Percentiles rank a stretch among this genome's conserved stretches.
phyloP scores from a whole-genome alignment of 2,888 invertebrate genomes.

The Orthonychiurus folsomi region DNA sequence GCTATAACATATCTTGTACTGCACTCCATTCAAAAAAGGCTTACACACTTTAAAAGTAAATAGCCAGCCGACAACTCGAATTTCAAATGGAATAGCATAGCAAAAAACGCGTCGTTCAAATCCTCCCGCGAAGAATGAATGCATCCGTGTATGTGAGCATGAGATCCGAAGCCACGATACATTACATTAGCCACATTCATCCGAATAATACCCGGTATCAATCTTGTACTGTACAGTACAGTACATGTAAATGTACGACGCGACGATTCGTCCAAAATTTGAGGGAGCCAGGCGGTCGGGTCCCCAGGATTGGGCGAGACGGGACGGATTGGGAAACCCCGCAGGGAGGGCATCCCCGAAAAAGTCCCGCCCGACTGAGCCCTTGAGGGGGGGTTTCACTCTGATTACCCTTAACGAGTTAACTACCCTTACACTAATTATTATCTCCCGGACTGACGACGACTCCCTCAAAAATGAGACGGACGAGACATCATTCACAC shows the following conservation, averaged over 20 bases:
- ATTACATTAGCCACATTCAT: too few relatives aligned
- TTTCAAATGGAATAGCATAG: too few relatives aligned
- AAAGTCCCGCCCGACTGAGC: constrained; percentile 9
- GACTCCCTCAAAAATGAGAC: constrained; percentile 7
- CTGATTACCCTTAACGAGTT: constrained; percentile 41
- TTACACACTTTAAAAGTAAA: neutral
- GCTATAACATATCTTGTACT: too few relatives aligned
- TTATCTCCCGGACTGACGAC: too few relatives aligned
- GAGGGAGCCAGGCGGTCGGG: neutral
- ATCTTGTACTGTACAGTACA: neutral
- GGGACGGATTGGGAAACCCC: neutral
- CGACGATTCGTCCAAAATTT: neutral
- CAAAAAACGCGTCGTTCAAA: too few relatives aligned
- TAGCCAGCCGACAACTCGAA: too few relatives aligned
- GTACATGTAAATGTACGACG: neutral
- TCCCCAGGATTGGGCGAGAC: neutral
- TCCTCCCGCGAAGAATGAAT: too few relatives aligned
- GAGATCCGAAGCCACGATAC: too few relatives aligned
- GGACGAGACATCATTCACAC: neutral
- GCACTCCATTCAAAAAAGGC: neutral
- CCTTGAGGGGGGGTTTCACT: constrained; percentile 40
- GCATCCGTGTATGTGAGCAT: too few relatives aligned
- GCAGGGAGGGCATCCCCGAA: neutral
- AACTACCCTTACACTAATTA: constrained; percentile 41
- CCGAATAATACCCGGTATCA: neutral